Evolutionary conservation across 35 echinoderm and acorn worm species (phyloP).

Genomic region (Anneissia japonica): DNA sequence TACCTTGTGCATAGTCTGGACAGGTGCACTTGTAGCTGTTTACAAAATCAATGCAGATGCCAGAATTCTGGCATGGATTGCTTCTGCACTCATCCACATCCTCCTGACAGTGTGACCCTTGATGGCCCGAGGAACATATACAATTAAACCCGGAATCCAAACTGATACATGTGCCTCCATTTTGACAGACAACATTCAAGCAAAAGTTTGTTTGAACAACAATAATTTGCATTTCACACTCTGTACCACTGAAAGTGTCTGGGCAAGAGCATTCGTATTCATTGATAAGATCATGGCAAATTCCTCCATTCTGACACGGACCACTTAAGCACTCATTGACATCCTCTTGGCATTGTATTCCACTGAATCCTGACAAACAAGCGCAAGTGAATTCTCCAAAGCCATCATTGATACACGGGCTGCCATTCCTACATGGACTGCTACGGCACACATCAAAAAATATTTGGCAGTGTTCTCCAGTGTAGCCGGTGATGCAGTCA

Average conservation of each 20-base stretch:
- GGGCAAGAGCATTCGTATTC: conserved; percentile 18
- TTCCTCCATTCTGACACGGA: conserved; percentile 46
- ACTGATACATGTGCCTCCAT: too few species aligned
- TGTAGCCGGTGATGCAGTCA: not conserved
- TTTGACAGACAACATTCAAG: too few species aligned
- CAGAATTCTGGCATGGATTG: not conserved
- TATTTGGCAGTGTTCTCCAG: not conserved
- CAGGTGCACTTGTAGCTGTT: not conserved
- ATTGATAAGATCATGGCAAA: conserved; percentile 28
- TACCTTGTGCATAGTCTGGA: not conserved
- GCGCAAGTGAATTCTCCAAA: conserved; percentile 31
- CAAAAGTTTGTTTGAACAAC: too few species aligned
- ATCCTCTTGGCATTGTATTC: conserved; percentile 31
- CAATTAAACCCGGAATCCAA: too few species aligned
- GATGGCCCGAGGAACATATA: too few species aligned
- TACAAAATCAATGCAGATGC: not conserved
- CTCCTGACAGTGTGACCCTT: too few species aligned
- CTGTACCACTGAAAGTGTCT: conserved; percentile 39
- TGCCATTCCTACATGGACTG: conserved; percentile 27
- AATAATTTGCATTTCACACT: conserved; percentile 30
- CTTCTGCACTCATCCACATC: not conserved
- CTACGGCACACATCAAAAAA: conserved; percentile 9
- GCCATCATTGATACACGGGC: conserved; percentile 31
- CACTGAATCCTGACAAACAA: conserved; percentile 11
- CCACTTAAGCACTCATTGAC: conserved; percentile 36